Base-by-base conservation (phyloP, 2,888 invertebrate species). In the Sisyra terminalis region DNA sequence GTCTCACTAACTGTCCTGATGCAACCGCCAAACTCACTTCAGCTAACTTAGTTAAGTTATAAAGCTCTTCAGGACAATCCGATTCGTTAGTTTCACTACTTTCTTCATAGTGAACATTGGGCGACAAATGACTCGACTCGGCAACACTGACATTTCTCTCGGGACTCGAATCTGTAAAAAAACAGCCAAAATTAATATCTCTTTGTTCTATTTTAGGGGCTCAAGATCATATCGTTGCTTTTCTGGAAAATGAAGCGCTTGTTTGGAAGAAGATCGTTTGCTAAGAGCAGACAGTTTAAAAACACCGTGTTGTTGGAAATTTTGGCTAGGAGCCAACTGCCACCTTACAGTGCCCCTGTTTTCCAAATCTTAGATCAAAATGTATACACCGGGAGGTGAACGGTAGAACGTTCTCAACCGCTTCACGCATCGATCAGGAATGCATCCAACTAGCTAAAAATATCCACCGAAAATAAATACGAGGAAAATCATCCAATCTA, bases 41-140 rank as follows among this genome's bases (percentile, higher is more conserved):
- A 7, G 82, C 82, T 51, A 83, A 60, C 58, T 81, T 78, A 34
- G 78, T 80, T 42, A 82, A 64, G 56, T 82, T 82, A 63, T 78
- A 82, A 14, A 82, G 66, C 52, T 80, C 79, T 52, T 78, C 78
- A 1, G 70, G 70, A 46, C 61, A 60, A 49, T 61, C 62, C 4
- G 56, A 56, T 45, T 58, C 8, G 24, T 24, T 24, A 24, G 35
- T 35, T 14, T 35, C 35, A 15, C 11, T 15, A 9, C 14, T 15
- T 13, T 11, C 34, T 17, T 39, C 16, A 16, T 30, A 39, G 2
- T 39, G 34, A 39, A 29, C 48, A 41, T 49, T 49, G 14, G 47
- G 42, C 13, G 39, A 24, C 7, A 24, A 24, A 7, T 24, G 5
- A 7, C 7, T 24, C 24, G 24, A 46, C 49, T 63, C 64, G 2